A percentile compares a stretch with the other conserved stretches of the same genome.
Evolutionary conservation across 2,888 invertebrate species (phyloP).

Genomic region (Phrixothrix hirtus): DNA sequence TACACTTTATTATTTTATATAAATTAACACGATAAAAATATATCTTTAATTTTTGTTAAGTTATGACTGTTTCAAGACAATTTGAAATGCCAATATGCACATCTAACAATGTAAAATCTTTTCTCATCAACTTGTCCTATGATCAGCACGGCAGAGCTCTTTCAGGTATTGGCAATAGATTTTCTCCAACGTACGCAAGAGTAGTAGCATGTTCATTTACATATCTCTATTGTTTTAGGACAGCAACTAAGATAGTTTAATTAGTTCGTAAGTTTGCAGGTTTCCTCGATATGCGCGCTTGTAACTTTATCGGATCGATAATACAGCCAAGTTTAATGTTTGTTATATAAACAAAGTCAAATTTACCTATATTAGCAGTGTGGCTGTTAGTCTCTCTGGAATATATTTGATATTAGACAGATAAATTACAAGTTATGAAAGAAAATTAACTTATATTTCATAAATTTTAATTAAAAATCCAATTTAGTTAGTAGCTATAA

Average conservation of each 20-base stretch:
- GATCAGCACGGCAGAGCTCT: slow-evolving; percentile 3
- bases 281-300: slow-evolving; percentile 48
- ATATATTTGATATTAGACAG: slow-evolving; percentile 13
- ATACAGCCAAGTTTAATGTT: slow-evolving; percentile 53
- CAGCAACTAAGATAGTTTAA: slow-evolving; percentile 56
- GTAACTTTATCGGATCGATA: slow-evolving; percentile 55
- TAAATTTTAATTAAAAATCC: not conserved
- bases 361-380: slow-evolving; percentile 14
- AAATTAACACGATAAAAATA: no score
- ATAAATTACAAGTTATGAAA: not conserved
- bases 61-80: no score
- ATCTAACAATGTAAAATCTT: no score
- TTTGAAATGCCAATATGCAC: no score
- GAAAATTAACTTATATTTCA: not conserved
- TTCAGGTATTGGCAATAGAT: slow-evolving; percentile 21
- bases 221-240: slow-evolving; percentile 56
- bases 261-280: slow-evolving; percentile 57
- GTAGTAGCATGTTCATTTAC: slow-evolving; percentile 47
- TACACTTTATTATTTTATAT: no score
- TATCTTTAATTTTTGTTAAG: no score
- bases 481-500: no score
- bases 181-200: slow-evolving; percentile 22
- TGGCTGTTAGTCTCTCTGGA: slow-evolving; percentile 9
- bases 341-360: slow-evolving; percentile 54
- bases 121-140: no score